phyloP scores from a whole-genome alignment of 2,888 invertebrate species.

The Pachycephus smyrnensis region DNA sequence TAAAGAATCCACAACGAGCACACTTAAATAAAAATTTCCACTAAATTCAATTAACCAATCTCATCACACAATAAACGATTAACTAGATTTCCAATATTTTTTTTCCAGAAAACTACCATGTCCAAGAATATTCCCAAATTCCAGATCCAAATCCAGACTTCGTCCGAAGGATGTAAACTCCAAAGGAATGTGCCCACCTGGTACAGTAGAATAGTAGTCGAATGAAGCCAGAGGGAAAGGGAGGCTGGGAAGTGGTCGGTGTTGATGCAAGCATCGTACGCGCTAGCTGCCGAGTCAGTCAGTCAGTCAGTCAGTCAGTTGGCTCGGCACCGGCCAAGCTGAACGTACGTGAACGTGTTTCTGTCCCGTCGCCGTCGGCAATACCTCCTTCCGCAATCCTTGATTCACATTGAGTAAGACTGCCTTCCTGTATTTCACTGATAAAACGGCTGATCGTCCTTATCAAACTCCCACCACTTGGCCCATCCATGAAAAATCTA shows the following conservation, averaged over 20 bases:
- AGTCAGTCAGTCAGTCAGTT: constrained; percentile 55
- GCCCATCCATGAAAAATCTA: not conserved
- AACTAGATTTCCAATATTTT: not conserved
- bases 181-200: not conserved
- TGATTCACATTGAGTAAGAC: constrained; percentile 3
- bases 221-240: constrained; percentile 40
- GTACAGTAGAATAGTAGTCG: not conserved
- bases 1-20: not conserved
- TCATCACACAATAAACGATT: not conserved
- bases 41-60: not conserved
- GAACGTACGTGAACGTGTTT: not conserved
- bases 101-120: not conserved
- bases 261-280: constrained; percentile 48
- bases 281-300: constrained; percentile 50
- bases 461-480: not conserved
- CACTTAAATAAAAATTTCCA: not conserved
- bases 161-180: not conserved
- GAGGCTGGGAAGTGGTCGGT: constrained; percentile 40
- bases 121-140: not conserved
- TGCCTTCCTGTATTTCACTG: constrained; percentile 3
- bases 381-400: not conserved
- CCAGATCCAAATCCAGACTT: not conserved
- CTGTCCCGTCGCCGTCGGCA: not conserved
- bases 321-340: constrained; percentile 34
- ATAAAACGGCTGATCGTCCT: not conserved